These are phyloP conservation scores for Argyresthia goedartella DNA, from an alignment of 2,888 invertebrate species.

Conservation along the genomic window DNA sequence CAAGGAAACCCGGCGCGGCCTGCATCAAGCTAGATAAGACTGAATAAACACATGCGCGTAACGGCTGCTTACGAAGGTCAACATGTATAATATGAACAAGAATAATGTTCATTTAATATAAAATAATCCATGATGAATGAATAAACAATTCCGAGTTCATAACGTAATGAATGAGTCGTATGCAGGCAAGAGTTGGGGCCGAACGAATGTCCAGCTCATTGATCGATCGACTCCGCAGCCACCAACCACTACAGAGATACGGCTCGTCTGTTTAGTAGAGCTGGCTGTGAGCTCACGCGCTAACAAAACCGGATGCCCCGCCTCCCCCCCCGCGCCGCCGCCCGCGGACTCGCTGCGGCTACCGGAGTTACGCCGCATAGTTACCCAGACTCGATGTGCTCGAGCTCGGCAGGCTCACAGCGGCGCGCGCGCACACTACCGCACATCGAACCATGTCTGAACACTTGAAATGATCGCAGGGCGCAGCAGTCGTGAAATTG, in stretches of 20 bases:
- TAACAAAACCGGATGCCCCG: slow-evolving; percentile 62
- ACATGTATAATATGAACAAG: slow-evolving; percentile 26
- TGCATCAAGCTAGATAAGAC: slow-evolving; percentile 6
- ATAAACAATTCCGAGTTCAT: slow-evolving; percentile 69
- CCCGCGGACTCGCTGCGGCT: slow-evolving; percentile 69
- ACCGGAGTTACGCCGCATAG: slow-evolving; percentile 72
- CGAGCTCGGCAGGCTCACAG: slow-evolving; percentile 22
- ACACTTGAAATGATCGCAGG: slow-evolving; percentile 55
- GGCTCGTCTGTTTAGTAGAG: slow-evolving; percentile 5
- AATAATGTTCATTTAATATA: slow-evolving; percentile 50
- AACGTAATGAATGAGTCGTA: slow-evolving; percentile 70
- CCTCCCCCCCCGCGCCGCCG: slow-evolving; percentile 38
- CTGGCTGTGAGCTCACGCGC: slow-evolving; percentile 40
- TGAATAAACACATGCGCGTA: slow-evolving; percentile 16
- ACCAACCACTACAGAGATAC: slow-evolving; percentile 39
- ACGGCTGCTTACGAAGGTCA: slow-evolving; percentile 22
- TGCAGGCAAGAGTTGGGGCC: slow-evolving; percentile 47
- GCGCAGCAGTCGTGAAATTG: slow-evolving; percentile 51
- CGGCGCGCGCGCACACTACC: slow-evolving; percentile 45
- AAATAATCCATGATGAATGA: slow-evolving; percentile 67
- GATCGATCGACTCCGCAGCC: slow-evolving; percentile 63
- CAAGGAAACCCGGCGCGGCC: too few relatives aligned
- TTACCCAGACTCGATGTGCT: slow-evolving; percentile 66
- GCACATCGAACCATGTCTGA: slow-evolving; percentile 26
- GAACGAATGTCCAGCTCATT: slow-evolving; percentile 60